A percentile compares a stretch with the other conserved stretches of the same genome.
phyloP scores from a whole-genome alignment of 2,113 vertebrate species.

The rat (Rattus norvegicus) region DNA sequence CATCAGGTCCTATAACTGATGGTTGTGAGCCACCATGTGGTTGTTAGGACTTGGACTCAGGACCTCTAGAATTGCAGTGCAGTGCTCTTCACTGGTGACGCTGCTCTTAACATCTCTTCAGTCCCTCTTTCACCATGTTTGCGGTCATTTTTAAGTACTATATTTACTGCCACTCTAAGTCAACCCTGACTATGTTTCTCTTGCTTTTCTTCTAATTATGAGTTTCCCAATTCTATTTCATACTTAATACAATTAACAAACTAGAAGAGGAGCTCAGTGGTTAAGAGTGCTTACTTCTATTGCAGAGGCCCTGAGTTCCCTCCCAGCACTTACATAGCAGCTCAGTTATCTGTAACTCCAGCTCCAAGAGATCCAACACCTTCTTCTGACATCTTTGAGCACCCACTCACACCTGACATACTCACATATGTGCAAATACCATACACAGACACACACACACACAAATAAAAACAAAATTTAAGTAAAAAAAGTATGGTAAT shows the following conservation, averaged over 20 bases:
- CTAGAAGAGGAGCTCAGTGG: neutral
- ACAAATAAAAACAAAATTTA: neutral
- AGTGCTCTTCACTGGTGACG: neutral
- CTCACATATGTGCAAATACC: neutral
- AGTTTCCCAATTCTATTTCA: slow-evolving; percentile 34
- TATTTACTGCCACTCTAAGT: neutral
- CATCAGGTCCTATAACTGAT: neutral
- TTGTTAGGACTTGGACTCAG: neutral
- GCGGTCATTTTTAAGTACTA: neutral
- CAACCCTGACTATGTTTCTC: neutral
- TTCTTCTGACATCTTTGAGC: neutral
- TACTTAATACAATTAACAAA: neutral
- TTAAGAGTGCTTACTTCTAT: neutral
- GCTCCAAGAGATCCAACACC: neutral
- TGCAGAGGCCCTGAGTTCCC: neutral
- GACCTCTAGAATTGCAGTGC: neutral
- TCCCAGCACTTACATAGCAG: neutral
- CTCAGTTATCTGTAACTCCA: neutral
- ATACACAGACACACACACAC: neutral
- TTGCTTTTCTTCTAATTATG: slow-evolving; percentile 21
- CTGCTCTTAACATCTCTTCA: neutral
- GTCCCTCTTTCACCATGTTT: neutral
- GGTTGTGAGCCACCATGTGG: neutral
- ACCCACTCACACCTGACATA: neutral
- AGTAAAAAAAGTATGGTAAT: neutral